phyloP scores from a whole-genome alignment of 2,888 invertebrate genomes.

The Mythimna lalbum region DNA sequence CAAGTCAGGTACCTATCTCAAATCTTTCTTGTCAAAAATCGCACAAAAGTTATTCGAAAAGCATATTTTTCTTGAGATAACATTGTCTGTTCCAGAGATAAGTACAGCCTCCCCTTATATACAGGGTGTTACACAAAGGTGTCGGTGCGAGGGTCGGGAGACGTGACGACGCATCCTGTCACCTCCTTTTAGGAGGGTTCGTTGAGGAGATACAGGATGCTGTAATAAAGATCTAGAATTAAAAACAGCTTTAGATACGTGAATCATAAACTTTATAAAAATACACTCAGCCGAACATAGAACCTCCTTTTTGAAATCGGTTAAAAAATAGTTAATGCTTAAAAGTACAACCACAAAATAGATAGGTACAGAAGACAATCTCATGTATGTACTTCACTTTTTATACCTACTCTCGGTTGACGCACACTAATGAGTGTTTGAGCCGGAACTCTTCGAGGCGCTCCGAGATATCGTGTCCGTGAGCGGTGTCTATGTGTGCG shows the following conservation, averaged over 20 bases:
- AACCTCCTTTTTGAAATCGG: too few relatives aligned
- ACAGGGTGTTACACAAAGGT: slow-evolving; percentile 57
- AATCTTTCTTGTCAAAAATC: slow-evolving; percentile 18
- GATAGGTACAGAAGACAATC: too few relatives aligned
- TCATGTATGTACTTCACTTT: too few relatives aligned
- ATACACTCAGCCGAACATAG: too few relatives aligned
- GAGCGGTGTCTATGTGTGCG: too few relatives aligned
- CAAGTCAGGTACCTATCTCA: neutral
- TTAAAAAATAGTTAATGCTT: too few relatives aligned
- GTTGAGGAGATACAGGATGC: slow-evolving; percentile 39
- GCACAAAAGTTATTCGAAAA: slow-evolving; percentile 31
- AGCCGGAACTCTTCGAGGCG: too few relatives aligned
- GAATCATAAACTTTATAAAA: neutral
- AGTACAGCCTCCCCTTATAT: slow-evolving; percentile 63
- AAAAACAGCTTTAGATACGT: neutral
- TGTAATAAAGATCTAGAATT: slow-evolving; percentile 1
- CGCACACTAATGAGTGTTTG: too few relatives aligned
- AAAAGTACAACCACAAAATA: too few relatives aligned
- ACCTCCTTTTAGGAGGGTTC: slow-evolving; percentile 50
- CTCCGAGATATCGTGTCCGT: too few relatives aligned
- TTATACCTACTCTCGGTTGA: too few relatives aligned
- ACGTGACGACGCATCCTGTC: slow-evolving; percentile 67
- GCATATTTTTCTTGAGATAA: slow-evolving; percentile 39
- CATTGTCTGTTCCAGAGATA: slow-evolving; percentile 50
- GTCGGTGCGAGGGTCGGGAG: slow-evolving; percentile 56